These are phyloP conservation scores for Percina caprodes DNA, from an alignment of 2,113 vertebrate genomes.

Conservation along the genomic window DNA sequence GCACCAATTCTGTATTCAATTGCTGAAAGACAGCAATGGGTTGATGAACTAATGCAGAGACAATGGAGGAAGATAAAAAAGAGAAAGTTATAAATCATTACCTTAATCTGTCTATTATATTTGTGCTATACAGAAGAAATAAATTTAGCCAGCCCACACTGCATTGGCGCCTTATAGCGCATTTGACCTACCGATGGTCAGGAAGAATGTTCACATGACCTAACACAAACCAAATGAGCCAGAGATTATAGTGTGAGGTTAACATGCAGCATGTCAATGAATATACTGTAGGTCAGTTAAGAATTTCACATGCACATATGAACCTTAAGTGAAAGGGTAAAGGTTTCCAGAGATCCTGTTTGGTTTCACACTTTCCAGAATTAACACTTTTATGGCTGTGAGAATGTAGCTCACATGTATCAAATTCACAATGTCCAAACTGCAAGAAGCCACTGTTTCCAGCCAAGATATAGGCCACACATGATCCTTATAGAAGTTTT, in stretches of 20 bases:
- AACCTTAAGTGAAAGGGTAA: conserved; percentile 5
- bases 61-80: conserved; percentile 31
- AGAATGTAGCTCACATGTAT: background rate
- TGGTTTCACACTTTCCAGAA: background rate
- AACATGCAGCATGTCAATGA: conserved; percentile 4
- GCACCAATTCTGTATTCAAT: background rate
- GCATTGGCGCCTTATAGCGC: conserved; percentile 11
- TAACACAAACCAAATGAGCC: conserved; percentile 36
- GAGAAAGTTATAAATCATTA: conserved; percentile 50
- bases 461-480: conserved; percentile 1
- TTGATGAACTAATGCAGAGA: conserved; percentile 4
- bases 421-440: background rate
- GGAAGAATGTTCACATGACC: conserved; percentile 66
- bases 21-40: background rate
- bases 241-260: conserved; percentile 46
- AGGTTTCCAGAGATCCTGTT: conserved; percentile 10
- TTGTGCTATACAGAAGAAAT: conserved; percentile 22
- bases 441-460: background rate
- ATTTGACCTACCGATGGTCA: conserved; percentile 31
- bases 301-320: conserved; percentile 20
- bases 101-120: conserved; percentile 52
- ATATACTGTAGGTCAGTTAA: conserved; percentile 52
- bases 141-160: background rate
- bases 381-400: background rate
- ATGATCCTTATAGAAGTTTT: background rate